Percentiles rank a stretch among this genome's conserved stretches.
phyloP scores from a whole-genome alignment of 35 echinoderm and acorn worm species.

The Apostichopus japonicus region DNA sequence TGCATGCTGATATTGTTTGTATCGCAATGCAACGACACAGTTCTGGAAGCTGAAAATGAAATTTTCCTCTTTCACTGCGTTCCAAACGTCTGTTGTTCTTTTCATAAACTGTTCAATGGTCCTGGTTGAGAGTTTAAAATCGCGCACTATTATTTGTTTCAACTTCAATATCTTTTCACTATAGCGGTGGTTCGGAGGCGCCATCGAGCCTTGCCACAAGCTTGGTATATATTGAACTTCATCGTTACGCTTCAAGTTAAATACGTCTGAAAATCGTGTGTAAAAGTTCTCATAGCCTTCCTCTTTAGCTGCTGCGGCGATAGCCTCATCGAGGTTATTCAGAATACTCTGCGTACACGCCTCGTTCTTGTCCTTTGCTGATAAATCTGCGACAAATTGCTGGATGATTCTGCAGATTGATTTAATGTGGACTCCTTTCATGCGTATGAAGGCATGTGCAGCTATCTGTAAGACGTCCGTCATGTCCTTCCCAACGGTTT shows the following conservation, averaged over 20 bases:
- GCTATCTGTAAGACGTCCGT: slow-evolving; percentile 37
- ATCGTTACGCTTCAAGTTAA: slow-evolving; percentile 43
- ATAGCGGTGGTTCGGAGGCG: slow-evolving; percentile 46
- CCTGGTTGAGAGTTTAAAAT: not conserved
- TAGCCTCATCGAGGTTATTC: not conserved
- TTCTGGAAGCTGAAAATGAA: slow-evolving; percentile 62
- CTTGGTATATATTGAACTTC: slow-evolving; percentile 49
- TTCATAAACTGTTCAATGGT: not conserved
- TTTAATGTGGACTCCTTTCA: slow-evolving; percentile 27
- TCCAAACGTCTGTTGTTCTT: slow-evolving; percentile 37
- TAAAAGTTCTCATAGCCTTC: not conserved
- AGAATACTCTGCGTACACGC: slow-evolving; percentile 26
- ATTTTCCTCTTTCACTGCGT: slow-evolving; percentile 29
- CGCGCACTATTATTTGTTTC: not conserved
- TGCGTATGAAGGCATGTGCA: slow-evolving; percentile 43
- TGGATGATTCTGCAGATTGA: slow-evolving; percentile 16
- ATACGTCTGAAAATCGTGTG: slow-evolving; percentile 50
- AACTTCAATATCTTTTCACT: slow-evolving; percentile 40
- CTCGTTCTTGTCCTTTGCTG: slow-evolving; percentile 19
- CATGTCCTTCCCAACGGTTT: slow-evolving; percentile 8
- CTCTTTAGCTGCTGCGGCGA: not conserved
- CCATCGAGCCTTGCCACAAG: slow-evolving; percentile 58
- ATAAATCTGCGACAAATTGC: slow-evolving; percentile 19
- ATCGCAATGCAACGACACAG: not conserved
- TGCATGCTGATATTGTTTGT: slow-evolving; percentile 30